Percentiles rank a stretch among this genome's conserved stretches.
phyloP scores from a whole-genome alignment of 2,113 vertebrate species.

The Leptobrachium ailaonicum region DNA sequence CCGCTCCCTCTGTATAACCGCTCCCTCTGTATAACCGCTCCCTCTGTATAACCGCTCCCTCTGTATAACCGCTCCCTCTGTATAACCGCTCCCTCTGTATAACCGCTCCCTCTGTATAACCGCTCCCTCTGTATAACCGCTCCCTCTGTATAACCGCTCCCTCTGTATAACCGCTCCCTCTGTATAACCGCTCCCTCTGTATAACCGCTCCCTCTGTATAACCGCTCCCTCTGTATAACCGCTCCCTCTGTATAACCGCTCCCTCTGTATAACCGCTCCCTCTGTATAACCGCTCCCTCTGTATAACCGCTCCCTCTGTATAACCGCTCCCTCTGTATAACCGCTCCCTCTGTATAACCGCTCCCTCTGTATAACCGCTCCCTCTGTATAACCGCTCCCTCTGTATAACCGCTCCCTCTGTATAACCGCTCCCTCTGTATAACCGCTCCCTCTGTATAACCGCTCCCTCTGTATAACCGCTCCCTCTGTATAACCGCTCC shows the following conservation, averaged over 20 bases:
- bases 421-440: slow-evolving; percentile 46
- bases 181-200: slow-evolving; percentile 59
- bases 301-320: slow-evolving; percentile 27
- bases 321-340: slow-evolving; percentile 59
- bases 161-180: background rate
- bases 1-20: slow-evolving; percentile 57
- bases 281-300: slow-evolving; percentile 51
- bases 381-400: slow-evolving; percentile 57
- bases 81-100: slow-evolving; percentile 46
- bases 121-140: slow-evolving; percentile 59
- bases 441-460: slow-evolving; percentile 48
- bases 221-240: slow-evolving; percentile 23
- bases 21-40: background rate
- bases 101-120: slow-evolving; percentile 48
- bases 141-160: slow-evolving; percentile 55
- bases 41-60: slow-evolving; percentile 57
- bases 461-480: slow-evolving; percentile 59
- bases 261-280: slow-evolving; percentile 59
- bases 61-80: slow-evolving; percentile 58
- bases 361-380: background rate
- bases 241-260: slow-evolving; percentile 53
- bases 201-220: slow-evolving; percentile 59
- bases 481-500: slow-evolving; percentile 55
- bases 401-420: slow-evolving; percentile 58
- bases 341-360: slow-evolving; percentile 57